A percentile compares a stretch with the other conserved stretches of the same genome.
These are phyloP conservation scores for Diceros bicornis DNA, from an alignment of 2,797 vertebrate species.

Conservation along the genomic window DNA sequence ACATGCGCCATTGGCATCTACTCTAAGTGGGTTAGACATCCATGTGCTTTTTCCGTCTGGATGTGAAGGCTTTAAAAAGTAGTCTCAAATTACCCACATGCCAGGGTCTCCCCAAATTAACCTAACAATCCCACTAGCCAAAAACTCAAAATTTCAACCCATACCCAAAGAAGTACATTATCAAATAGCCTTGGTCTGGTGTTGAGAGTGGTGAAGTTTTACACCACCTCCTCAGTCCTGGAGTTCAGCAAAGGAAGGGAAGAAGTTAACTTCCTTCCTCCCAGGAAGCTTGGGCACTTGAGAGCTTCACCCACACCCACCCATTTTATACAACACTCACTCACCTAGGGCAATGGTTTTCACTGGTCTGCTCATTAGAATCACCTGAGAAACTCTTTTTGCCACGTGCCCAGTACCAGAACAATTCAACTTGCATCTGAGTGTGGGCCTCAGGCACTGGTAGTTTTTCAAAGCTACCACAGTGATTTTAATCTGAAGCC, in stretches of 20 bases:
- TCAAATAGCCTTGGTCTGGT: not conserved
- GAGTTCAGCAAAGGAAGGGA: not conserved
- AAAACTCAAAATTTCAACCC: not conserved
- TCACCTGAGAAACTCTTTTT: not conserved
- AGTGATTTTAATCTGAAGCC: constrained; percentile 29
- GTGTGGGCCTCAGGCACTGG: not conserved
- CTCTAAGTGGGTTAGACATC: not conserved
- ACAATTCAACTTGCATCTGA: not conserved
- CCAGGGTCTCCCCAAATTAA: not conserved
- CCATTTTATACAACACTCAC: not conserved
- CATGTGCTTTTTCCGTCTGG: not conserved
- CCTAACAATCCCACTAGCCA: not conserved
- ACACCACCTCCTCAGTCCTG: not conserved
- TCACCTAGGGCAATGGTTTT: not conserved
- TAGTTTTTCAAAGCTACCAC: not conserved
- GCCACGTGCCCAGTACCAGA: not conserved
- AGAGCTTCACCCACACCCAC: not conserved
- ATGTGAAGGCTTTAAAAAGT: not conserved
- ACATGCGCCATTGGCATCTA: not conserved
- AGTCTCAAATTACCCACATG: not conserved
- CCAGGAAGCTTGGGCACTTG: not conserved
- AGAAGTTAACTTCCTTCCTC: not conserved
- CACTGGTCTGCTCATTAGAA: not conserved
- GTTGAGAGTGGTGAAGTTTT: not conserved
- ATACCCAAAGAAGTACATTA: not conserved